Conservation (phyloP, 2,797 vertebrate species). For the Anabacerthia variegaticeps region DNA sequence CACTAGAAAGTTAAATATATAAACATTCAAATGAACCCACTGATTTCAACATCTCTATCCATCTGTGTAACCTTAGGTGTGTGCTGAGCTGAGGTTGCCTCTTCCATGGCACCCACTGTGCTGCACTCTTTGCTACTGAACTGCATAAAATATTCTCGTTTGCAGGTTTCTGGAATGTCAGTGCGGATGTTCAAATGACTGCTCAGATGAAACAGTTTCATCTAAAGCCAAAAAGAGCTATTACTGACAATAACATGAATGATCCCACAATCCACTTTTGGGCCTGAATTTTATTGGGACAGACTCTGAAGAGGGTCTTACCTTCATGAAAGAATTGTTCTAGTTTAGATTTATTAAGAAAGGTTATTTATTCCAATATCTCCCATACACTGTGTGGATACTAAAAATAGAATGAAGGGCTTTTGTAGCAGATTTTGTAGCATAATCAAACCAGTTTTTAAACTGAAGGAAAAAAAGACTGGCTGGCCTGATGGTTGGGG, state of each 20-base stretch:
- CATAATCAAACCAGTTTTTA: neutral
- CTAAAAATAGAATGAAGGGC: neutral
- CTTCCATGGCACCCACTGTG: rapidly evolving
- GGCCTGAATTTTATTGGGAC: neutral
- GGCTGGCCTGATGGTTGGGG: neutral
- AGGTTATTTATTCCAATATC: neutral
- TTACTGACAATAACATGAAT: neutral
- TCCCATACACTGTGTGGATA: neutral
- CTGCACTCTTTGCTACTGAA: neutral
- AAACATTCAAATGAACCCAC: neutral
- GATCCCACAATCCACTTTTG: neutral
- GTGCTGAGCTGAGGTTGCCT: neutral
- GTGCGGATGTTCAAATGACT: neutral
- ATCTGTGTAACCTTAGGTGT: neutral
- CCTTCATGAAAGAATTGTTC: neutral
- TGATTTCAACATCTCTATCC: neutral
- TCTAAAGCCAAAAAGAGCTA: neutral
- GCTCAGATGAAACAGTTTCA: neutral
- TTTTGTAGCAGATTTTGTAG: neutral
- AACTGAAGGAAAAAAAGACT: neutral
- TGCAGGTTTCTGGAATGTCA: neutral
- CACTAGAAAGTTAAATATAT: neutral
- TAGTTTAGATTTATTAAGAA: neutral
- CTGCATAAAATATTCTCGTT: neutral
- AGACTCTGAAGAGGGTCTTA: neutral